These are phyloP conservation scores for Mallotus villosus DNA, from an alignment of 2,797 vertebrate genomes.

Conservation along the genomic window DNA sequence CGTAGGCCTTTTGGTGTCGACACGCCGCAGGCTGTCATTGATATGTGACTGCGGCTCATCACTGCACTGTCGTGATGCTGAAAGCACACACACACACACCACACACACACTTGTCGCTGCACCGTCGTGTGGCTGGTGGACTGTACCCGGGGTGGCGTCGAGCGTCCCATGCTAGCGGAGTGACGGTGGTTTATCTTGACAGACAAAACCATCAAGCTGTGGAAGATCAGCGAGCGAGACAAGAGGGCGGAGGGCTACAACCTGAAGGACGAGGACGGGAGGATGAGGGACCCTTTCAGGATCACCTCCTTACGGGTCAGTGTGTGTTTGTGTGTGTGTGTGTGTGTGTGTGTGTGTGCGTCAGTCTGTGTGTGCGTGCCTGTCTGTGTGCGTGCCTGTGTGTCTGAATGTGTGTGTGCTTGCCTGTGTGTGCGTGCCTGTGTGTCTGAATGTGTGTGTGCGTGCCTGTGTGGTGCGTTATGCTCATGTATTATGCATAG, in stretches of 20 bases:
- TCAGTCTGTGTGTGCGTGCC: no score
- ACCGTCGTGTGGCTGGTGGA: no score
- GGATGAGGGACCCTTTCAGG: constrained; percentile 55
- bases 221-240: constrained; percentile 12
- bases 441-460: background rate
- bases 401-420: no score
- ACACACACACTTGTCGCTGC: no score
- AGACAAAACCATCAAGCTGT: constrained; percentile 19
- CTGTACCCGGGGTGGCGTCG: no score
- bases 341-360: no score
- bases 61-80: no score
- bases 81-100: background rate
- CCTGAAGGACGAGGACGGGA: constrained; percentile 10
- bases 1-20: no score
- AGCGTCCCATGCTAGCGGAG: no score
- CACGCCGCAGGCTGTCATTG: no score
- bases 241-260: constrained; percentile 13
- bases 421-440: background rate
- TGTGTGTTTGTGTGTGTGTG: background rate
- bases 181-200: background rate
- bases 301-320: constrained; percentile 75
- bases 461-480: background rate
- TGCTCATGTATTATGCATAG: background rate
- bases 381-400: no score
- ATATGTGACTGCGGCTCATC: no score